phyloP scores from a whole-genome alignment of 2,113 vertebrate species.

The Tiliqua scincoides region DNA sequence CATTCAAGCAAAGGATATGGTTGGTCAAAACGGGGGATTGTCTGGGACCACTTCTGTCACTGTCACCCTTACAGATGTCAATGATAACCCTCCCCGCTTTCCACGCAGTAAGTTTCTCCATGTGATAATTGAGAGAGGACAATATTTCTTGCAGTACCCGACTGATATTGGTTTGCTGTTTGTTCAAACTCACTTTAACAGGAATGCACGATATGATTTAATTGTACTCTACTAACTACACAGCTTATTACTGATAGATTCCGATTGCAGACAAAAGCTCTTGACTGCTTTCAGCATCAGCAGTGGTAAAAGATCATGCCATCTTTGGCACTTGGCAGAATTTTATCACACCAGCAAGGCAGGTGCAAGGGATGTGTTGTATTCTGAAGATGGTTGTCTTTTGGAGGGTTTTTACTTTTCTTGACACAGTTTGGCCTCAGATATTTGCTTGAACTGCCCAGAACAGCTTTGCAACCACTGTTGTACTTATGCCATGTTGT shows the following conservation, averaged over 20 bases:
- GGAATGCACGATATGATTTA: background rate
- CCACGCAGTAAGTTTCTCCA: constrained; percentile 82
- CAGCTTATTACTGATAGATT: background rate
- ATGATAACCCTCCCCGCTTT: constrained; percentile 95
- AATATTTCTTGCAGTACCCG: background rate
- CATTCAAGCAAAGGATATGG: constrained; percentile 99
- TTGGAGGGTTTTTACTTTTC: background rate
- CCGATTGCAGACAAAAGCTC: background rate
- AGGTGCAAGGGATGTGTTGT: background rate
- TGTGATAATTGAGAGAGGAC: background rate
- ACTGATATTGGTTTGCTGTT: background rate
- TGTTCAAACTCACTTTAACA: background rate
- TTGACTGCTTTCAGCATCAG: background rate
- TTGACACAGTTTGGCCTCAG: background rate
- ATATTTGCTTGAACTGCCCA: background rate
- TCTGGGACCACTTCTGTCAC: constrained; percentile 95
- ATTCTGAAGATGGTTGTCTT: background rate
- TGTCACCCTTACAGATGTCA: constrained; percentile 93
- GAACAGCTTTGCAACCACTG: background rate
- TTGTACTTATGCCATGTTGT: background rate
- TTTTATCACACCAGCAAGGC: background rate
- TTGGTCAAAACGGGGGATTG: constrained; percentile 95
- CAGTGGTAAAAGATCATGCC: background rate
- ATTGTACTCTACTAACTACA: background rate
- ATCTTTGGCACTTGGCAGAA: background rate